These are phyloP conservation scores for Ranitomeya imitator DNA, from an alignment of 2,113 vertebrate species.

Conservation along the genomic window DNA sequence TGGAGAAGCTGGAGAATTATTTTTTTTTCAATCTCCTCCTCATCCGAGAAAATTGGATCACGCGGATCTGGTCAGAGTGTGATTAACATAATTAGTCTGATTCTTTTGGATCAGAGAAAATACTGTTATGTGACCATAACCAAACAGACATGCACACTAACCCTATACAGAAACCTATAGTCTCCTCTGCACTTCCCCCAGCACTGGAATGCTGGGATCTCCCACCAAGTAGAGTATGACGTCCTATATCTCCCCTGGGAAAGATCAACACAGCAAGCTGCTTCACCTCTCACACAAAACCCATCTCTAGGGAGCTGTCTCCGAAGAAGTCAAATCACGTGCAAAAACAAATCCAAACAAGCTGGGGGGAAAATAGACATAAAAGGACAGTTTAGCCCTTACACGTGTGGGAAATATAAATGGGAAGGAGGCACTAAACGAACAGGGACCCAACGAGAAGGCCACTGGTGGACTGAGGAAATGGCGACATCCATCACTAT, in stretches of 20 bases:
- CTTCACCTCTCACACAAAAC: conserved; percentile 51
- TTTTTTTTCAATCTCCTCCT: too few relatives aligned
- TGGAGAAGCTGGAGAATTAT: too few relatives aligned
- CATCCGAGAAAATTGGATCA: too few relatives aligned
- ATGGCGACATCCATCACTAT: neutral
- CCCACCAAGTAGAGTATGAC: conserved; percentile 44
- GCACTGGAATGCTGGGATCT: conserved; percentile 50
- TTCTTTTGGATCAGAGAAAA: too few relatives aligned
- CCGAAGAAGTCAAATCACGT: conserved; percentile 18
- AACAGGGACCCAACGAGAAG: neutral
- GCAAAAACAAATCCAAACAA: conserved; percentile 54
- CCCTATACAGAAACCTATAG: neutral
- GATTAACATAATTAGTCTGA: too few relatives aligned
- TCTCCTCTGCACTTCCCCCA: conserved; percentile 3
- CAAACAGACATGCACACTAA: neutral
- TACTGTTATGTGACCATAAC: too few relatives aligned
- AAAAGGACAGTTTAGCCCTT: conserved; percentile 23
- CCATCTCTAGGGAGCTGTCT: conserved; percentile 54
- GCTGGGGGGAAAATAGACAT: conserved; percentile 23
- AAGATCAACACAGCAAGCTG: conserved; percentile 55
- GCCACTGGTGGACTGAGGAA: neutral
- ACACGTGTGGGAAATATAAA: conserved; percentile 54
- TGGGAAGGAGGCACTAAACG: neutral
- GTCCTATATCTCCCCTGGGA: conserved; percentile 35
- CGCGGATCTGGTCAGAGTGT: too few relatives aligned